Evolutionary conservation across 2,113 vertebrate species (phyloP).

Genomic region (human): DNA sequence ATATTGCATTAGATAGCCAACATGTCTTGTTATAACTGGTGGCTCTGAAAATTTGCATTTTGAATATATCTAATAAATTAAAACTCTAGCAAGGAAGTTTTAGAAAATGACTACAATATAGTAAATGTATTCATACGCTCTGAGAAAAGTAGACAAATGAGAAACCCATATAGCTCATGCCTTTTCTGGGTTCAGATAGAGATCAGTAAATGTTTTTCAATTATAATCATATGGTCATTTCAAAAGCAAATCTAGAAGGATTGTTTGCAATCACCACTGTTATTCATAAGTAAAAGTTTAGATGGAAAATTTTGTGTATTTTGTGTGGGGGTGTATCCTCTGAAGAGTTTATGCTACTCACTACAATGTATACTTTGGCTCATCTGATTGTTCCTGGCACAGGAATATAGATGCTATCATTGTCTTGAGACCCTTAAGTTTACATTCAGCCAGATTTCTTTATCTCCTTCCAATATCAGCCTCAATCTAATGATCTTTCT

Average conservation of each 20-base stretch:
- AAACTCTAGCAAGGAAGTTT: not conserved
- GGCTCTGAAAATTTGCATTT: not conserved
- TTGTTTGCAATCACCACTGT: conserved; percentile 5
- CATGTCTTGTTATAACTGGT: not conserved
- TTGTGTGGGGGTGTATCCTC: conserved; percentile 45
- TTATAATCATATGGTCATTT: not conserved
- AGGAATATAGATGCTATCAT: conserved; percentile 1
- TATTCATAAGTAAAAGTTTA: conserved; percentile 48
- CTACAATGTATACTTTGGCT: conserved; percentile 55
- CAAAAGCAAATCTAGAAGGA: not conserved
- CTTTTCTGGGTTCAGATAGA: not conserved
- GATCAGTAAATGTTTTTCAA: not conserved
- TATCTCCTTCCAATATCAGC: conserved; percentile 29
- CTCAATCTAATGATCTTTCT: not conserved
- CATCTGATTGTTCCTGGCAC: not conserved
- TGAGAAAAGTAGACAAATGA: not conserved
- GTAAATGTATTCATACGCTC: not conserved
- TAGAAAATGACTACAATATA: not conserved
- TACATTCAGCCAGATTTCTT: conserved; percentile 15
- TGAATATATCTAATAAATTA: not conserved
- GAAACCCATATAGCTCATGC: not conserved
- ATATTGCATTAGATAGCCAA: not conserved
- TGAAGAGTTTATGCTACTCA: conserved; percentile 34
- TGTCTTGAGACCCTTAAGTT: conserved; percentile 46
- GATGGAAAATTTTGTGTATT: conserved; percentile 39